Evolutionary conservation across 2,888 invertebrate genomes (phyloP).

Genomic region (Galeopsomyia nigrocyanea): DNA sequence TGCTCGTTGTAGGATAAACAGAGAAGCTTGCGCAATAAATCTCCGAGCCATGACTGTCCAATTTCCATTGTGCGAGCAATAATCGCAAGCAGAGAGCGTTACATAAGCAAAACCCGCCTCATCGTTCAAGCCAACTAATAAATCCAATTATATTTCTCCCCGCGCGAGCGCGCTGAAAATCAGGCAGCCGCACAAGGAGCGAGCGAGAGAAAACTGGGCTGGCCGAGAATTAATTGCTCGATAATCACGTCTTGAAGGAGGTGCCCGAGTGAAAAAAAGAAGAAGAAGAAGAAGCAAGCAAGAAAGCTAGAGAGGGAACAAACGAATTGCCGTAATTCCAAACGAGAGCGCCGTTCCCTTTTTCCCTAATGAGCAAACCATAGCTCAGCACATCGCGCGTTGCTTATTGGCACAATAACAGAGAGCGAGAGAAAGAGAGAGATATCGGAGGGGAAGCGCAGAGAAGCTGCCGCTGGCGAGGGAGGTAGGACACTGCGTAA

Average conservation of each 20-base stretch:
- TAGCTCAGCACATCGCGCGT: neutral
- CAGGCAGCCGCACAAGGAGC: neutral
- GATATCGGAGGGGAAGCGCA: too few relatives aligned
- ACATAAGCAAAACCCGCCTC: too few relatives aligned
- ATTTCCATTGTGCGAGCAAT: too few relatives aligned
- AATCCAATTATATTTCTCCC: slow-evolving; percentile 14
- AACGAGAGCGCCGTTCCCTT: neutral
- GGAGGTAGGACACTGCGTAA: too few relatives aligned
- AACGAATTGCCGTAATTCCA: slow-evolving; percentile 22
- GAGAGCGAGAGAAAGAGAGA: too few relatives aligned
- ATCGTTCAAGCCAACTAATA: neutral
- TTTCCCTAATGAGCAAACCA: slow-evolving; percentile 25
- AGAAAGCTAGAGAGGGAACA: too few relatives aligned
- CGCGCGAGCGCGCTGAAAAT: neutral
- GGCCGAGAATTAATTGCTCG: slow-evolving; percentile 29
- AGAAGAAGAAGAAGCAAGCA: too few relatives aligned
- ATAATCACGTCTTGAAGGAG: slow-evolving; percentile 23
- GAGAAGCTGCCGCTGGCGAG: too few relatives aligned
- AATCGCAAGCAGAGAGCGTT: too few relatives aligned
- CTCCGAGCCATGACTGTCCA: too few relatives aligned
- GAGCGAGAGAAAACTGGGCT: neutral
- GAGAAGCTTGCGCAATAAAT: too few relatives aligned
- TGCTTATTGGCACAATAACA: slow-evolving; percentile 26
- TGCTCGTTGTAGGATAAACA: neutral
- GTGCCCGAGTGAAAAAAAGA: neutral